phyloP scores from a whole-genome alignment of 2,888 invertebrate species.

The Stenoptilia bipunctidactyla region DNA sequence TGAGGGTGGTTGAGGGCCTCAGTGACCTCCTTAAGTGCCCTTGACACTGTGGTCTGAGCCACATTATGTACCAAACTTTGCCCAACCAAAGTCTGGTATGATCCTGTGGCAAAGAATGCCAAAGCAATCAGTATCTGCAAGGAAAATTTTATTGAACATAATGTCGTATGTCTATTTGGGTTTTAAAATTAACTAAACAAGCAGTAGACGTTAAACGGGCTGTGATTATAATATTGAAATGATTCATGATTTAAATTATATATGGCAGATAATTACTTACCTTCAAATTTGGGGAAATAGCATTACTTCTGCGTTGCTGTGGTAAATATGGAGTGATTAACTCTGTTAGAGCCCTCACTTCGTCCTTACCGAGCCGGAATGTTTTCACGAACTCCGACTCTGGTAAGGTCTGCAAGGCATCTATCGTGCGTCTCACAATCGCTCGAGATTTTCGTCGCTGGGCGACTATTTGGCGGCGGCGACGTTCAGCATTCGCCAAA shows the following conservation, averaged over 20 bases:
- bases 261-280: background rate
- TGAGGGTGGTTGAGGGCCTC: background rate
- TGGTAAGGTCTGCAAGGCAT: background rate
- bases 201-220: too few relatives aligned
- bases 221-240: too few relatives aligned
- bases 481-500: too few relatives aligned
- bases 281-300: background rate
- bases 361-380: background rate
- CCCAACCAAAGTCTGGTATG: too few relatives aligned
- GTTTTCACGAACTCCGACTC: background rate
- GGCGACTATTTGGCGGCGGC: too few relatives aligned
- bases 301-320: background rate
- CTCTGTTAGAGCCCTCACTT: background rate
- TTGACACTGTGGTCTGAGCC: background rate
- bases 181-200: too few relatives aligned
- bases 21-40: background rate
- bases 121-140: too few relatives aligned
- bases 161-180: background rate
- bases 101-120: background rate
- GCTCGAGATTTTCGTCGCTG: too few relatives aligned
- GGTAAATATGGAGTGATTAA: background rate
- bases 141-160: background rate
- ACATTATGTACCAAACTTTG: background rate
- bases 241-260: too few relatives aligned
- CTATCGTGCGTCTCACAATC: too few relatives aligned